Conservation (phyloP, 2,113 vertebrate genomes). For the Chlamydotis undulata region DNA sequence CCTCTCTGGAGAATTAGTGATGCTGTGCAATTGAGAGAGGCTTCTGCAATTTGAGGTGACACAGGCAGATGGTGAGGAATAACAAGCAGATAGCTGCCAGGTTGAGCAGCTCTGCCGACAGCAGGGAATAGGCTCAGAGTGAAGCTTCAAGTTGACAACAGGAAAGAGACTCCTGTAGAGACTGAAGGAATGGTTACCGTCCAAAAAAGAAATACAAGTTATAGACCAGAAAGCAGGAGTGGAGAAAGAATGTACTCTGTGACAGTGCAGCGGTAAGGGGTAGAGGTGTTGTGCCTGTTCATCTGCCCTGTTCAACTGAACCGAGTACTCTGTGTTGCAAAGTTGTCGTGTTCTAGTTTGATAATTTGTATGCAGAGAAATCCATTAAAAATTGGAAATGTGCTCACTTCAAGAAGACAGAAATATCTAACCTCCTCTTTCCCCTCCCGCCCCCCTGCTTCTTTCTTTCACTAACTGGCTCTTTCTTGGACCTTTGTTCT, state of each 20-base stretch:
- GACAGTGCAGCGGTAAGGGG: accelerated
- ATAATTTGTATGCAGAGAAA: background rate
- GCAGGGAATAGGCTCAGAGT: background rate
- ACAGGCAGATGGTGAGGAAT: slow-evolving; percentile 6
- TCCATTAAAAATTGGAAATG: background rate
- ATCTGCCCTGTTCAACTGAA: background rate
- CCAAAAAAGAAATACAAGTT: background rate
- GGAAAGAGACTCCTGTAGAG: background rate
- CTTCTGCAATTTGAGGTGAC: background rate
- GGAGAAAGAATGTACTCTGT: background rate
- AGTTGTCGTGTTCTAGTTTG: background rate
- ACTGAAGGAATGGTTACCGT: background rate
- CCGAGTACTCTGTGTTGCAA: accelerated
- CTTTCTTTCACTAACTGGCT: background rate
- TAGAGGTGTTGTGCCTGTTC: background rate
- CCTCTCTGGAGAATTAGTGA: background rate
- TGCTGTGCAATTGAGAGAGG: background rate
- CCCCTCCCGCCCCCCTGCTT: too few species aligned
- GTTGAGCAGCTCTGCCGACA: background rate
- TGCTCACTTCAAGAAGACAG: background rate
- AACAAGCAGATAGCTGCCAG: slow-evolving; percentile 3
- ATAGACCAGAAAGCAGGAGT: background rate
- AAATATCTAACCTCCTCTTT: background rate
- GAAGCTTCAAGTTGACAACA: background rate
- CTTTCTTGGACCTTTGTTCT: background rate